Evolutionary conservation across 2,888 invertebrate genomes (phyloP).

Genomic region (Parnassius orleans): DNA sequence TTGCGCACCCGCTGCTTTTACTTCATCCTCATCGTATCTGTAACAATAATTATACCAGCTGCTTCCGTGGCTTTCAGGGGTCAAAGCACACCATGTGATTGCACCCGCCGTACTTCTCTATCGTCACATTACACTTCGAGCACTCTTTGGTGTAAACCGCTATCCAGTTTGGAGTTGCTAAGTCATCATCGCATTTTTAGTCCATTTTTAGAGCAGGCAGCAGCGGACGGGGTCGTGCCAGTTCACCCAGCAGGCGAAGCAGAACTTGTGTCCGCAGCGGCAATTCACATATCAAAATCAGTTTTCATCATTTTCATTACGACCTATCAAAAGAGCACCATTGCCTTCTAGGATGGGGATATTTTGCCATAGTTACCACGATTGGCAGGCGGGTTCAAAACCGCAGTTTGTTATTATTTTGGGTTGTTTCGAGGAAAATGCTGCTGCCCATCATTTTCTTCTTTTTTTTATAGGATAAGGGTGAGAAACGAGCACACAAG

Average conservation of each 20-base stretch:
- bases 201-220: conserved; percentile 95
- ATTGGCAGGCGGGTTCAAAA: no score
- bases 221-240: conserved; percentile 99
- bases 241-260: conserved; percentile 97
- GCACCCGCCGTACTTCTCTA: conserved; percentile 98
- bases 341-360: no score
- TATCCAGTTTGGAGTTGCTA: conserved; percentile 99
- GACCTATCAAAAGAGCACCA: no score
- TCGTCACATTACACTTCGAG: conserved; percentile 98
- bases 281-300: conserved; percentile 85
- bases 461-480: no score
- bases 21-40: conserved; percentile 96
- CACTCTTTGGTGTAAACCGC: conserved; percentile 99
- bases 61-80: conserved; percentile 99
- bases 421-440: no score
- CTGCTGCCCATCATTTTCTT: no score
- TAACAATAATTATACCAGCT: conserved; percentile 95
- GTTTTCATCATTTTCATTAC: no score
- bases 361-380: no score
- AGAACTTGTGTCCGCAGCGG: conserved; percentile 95
- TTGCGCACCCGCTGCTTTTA: conserved; percentile 96
- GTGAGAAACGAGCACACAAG: no score
- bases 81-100: conserved; percentile 99
- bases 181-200: conserved; percentile 99
- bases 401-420: no score